These are phyloP conservation scores for Molossus molossus DNA, from an alignment of 2,797 vertebrate species.

Conservation along the genomic window DNA sequence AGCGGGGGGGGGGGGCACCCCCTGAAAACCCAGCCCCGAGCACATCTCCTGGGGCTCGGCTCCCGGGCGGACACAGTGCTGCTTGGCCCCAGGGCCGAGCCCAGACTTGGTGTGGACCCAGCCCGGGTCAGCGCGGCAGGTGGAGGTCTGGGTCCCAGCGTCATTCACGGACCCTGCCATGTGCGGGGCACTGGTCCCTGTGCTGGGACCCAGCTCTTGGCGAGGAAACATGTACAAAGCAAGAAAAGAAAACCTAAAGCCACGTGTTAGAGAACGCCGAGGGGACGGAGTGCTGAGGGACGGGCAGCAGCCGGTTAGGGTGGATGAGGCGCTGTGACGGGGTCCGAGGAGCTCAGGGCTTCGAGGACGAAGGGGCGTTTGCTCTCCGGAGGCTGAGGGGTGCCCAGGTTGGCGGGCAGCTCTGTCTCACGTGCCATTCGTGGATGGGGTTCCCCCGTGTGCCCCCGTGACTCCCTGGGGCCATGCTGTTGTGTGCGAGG, in stretches of 20 bases:
- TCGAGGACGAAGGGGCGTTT: background rate
- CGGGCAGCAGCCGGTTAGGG: background rate
- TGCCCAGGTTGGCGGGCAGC: background rate
- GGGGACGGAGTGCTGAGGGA: background rate
- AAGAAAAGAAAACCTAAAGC: background rate
- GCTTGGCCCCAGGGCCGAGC: background rate
- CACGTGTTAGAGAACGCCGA: background rate
- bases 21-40: slow-evolving; percentile 46
- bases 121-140: fast-evolving
- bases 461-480: too few relatives aligned
- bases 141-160: background rate
- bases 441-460: background rate
- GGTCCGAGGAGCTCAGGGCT: background rate
- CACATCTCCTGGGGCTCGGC: background rate
- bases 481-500: too few relatives aligned
- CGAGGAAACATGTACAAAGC: background rate
- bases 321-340: background rate
- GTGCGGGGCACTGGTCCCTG: background rate
- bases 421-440: background rate
- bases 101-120: background rate
- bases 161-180: fast-evolving
- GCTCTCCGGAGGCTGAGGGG: background rate
- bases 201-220: background rate
- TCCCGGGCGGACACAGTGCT: background rate
- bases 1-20: slow-evolving; percentile 64